Evolutionary conservation across 2,797 vertebrate species (phyloP), one percentile per base, ranked within the genome.

Genomic region (Fratercula arctica): DNA sequence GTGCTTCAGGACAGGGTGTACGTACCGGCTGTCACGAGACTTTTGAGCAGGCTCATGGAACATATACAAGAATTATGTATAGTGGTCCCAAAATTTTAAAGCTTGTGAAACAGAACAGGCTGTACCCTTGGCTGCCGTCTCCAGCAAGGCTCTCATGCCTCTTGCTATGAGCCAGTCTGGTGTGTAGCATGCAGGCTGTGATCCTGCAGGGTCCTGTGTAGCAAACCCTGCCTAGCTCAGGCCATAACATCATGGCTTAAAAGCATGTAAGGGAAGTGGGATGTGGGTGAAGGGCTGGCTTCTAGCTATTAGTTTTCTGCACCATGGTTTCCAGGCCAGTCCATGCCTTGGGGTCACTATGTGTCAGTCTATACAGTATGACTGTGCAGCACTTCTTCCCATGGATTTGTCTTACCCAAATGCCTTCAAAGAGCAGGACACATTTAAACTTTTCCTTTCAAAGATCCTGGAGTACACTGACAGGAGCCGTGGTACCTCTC

Each of bases 121-220:
- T 43, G 13, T 86, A 21, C 24, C 76, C n/a, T 76, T 68, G 80
- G 13, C 39, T 72, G 33, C 5, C 33, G 16, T 43, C 35, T 75
- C 46, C 50, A 33, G 11, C 29, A 60, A 37, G 31, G 25, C 20
- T 64, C 45, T 61, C 46, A 19, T 51, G 33, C 39, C 51, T 70
- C 46, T 63, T 77, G 46, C 17, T 74, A 1, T 69, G 46, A 33
- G 33, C 9, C 35, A 43, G 31, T 10, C 37, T 23, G 29, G 13
- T 46, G n/a, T 51, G n/a, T 72, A 53, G 29, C 48, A 18, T 0
- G 0, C 8, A 16, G 16, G 1, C 20, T 35, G 60, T 74, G 69
- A 57, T 84, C 45, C 48, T 90, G 46, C 43, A 67, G 54, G 74
- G 28, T 11, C 35, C 82, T 51, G 37, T 20, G 3, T 11, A 29